phyloP scores from a whole-genome alignment of 2,113 vertebrate genomes.

The mouse (Mus musculus) region GRCm39 chr11:100837001-100837500 shows the following conservation, averaged over 20 bases:
- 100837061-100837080: not conserved
- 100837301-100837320: not conserved
- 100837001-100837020: not conserved
- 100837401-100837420: not conserved
- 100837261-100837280: not conserved
- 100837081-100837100: not conserved
- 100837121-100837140: not conserved
- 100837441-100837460: not conserved
- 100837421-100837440: not conserved
- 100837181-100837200: too few relatives aligned
- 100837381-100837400: slow-evolving; percentile 12
- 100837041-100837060: not conserved
- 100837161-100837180: not conserved
- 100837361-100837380: not conserved
- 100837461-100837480: not conserved
- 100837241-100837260: not conserved
- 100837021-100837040: not conserved
- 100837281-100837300: not conserved
- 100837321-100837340: not conserved
- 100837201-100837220: too few relatives aligned
- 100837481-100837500: not conserved
- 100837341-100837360: not conserved
- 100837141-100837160: not conserved
- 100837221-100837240: not conserved
- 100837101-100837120: not conserved